These are phyloP conservation scores for Phthorimaea operculella DNA, from an alignment of 1,140 invertebrate species.

Conservation along the genomic window DNA sequence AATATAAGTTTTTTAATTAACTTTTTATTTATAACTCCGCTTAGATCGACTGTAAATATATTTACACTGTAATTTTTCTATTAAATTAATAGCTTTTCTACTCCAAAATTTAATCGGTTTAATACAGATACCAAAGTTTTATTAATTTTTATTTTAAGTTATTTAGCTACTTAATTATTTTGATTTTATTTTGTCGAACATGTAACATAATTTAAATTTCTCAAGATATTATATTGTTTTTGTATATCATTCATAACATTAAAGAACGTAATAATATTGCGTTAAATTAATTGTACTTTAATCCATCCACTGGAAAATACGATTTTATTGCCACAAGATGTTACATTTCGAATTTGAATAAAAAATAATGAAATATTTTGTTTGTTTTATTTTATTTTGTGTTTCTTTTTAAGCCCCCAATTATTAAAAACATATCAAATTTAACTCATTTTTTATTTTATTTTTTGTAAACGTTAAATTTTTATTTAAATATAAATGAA, in stretches of 20 bases:
- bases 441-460: conserved; percentile 19
- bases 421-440: conserved; percentile 53
- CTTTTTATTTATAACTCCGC: conserved; percentile 44
- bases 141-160: conserved; percentile 62
- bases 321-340: conserved; percentile 57
- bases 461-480: neutral
- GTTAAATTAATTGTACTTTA: conserved; percentile 34
- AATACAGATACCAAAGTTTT: conserved; percentile 66
- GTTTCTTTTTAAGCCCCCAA: conserved; percentile 25
- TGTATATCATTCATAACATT: conserved; percentile 4
- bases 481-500: conserved; percentile 14
- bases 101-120: conserved; percentile 61
- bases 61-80: conserved; percentile 43
- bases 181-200: conserved; percentile 38
- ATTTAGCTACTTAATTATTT: conserved; percentile 52
- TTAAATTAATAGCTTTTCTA: conserved; percentile 54
- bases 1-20: conserved; percentile 47
- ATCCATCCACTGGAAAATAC: conserved; percentile 60
- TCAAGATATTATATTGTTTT: conserved; percentile 20
- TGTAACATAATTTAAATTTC: conserved; percentile 25
- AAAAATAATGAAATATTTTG: conserved; percentile 48
- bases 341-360: conserved; percentile 64
- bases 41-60: conserved; percentile 55
- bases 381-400: conserved; percentile 54
- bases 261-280: neutral